Evolutionary conservation across 2,113 vertebrate genomes (phyloP).

Genomic region (Ranitomeya imitator): DNA sequence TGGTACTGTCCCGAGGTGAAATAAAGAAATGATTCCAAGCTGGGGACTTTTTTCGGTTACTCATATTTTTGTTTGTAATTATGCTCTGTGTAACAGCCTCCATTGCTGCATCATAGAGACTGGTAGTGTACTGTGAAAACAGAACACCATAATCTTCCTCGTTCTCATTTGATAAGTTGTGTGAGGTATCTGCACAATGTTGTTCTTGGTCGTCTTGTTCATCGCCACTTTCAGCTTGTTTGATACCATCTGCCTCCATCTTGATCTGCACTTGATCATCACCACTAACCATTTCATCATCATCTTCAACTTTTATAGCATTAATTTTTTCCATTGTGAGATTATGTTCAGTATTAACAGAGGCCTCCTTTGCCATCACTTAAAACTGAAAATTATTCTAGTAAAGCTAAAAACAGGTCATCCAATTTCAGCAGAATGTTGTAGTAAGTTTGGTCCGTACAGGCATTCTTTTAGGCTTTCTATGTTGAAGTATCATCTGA

Average conservation of each 20-base stretch:
- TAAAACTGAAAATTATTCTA: background rate
- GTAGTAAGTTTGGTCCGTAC: background rate
- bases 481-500: background rate
- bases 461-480: background rate
- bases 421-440: conserved; percentile 13
- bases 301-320: conserved; percentile 69
- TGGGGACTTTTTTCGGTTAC: conserved; percentile 92
- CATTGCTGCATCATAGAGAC: conserved; percentile 95
- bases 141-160: conserved; percentile 88
- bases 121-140: conserved; percentile 90
- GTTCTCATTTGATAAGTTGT: conserved; percentile 72
- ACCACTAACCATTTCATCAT: conserved; percentile 57
- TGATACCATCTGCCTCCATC: conserved; percentile 74
- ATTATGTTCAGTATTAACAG: conserved; percentile 60
- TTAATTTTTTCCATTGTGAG: conserved; percentile 65
- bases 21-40: conserved; percentile 99
- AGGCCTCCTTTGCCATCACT: conserved; percentile 63
- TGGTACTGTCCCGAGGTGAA: conserved; percentile 94
- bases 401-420: background rate
- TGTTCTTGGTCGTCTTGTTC: conserved; percentile 74
- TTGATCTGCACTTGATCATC: conserved; percentile 72
- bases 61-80: conserved; percentile 81
- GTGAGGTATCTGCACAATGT: conserved; percentile 71
- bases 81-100: conserved; percentile 97
- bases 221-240: conserved; percentile 74